A percentile compares a stretch with the other conserved stretches of the same genome.
These are phyloP conservation scores for Solenopsis fugax DNA, from an alignment of 1,140 invertebrate species.

Conservation along the genomic window DNA sequence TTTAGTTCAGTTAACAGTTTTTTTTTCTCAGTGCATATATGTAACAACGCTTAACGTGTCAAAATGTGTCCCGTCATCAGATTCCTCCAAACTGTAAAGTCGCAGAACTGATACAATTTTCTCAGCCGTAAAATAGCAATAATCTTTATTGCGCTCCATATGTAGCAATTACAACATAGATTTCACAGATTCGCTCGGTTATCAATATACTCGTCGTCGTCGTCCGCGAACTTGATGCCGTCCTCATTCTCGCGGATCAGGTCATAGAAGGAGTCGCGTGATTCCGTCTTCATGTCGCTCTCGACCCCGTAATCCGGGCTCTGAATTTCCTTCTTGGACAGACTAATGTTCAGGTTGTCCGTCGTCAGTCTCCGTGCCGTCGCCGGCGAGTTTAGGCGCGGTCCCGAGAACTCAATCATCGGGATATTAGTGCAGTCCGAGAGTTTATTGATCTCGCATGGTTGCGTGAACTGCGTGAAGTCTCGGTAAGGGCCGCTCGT, in stretches of 20 bases:
- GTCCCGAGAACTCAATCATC: slow-evolving; percentile 78
- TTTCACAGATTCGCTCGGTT: slow-evolving; percentile 79
- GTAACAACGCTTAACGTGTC: slow-evolving; percentile 4
- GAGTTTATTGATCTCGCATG: slow-evolving; percentile 63
- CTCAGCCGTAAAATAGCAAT: slow-evolving; percentile 30
- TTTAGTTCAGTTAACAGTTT: no score
- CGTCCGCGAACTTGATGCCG: slow-evolving; percentile 86
- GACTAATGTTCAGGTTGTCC: slow-evolving; percentile 59
- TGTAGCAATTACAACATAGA: slow-evolving; percentile 13
- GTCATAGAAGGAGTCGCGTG: slow-evolving; percentile 82
- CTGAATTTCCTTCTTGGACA: slow-evolving; percentile 80
- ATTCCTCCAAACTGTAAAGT: background rate
- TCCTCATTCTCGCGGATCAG: slow-evolving; percentile 83
- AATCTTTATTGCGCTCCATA: slow-evolving; percentile 43
- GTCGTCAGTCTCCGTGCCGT: slow-evolving; percentile 76
- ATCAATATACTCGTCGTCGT: slow-evolving; percentile 85
- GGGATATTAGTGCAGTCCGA: slow-evolving; percentile 77
- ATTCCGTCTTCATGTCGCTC: slow-evolving; percentile 78
- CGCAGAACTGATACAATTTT: background rate
- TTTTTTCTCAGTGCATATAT: no score
- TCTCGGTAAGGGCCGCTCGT: slow-evolving; percentile 74
- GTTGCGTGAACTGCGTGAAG: slow-evolving; percentile 72
- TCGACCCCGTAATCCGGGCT: slow-evolving; percentile 81
- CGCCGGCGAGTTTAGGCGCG: slow-evolving; percentile 78
- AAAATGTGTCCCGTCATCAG: background rate